Evolutionary conservation across 2,888 invertebrate species (phyloP).

Genomic region (Drosophila stalkeri): DNA sequence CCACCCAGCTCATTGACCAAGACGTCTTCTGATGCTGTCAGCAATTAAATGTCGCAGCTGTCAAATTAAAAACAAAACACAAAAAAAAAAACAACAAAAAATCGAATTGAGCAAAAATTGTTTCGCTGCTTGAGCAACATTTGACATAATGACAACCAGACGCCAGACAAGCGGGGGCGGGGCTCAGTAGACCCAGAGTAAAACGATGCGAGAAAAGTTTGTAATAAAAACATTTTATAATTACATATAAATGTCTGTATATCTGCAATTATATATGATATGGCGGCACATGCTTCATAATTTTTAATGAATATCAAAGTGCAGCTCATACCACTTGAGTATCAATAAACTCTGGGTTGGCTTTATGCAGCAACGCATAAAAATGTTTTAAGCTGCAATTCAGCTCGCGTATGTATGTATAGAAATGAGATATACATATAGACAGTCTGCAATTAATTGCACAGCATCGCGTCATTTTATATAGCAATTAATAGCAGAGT

Average conservation of each 20-base stretch:
- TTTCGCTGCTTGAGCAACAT: constrained; percentile 41
- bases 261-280: neutral
- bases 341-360: neutral
- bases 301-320: neutral
- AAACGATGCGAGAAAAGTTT: neutral
- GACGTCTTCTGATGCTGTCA: constrained; percentile 45
- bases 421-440: too few relatives aligned
- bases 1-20: neutral
- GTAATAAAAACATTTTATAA: neutral
- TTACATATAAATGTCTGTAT: neutral
- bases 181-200: neutral
- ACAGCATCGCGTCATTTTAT: too few relatives aligned
- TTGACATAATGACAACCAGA: constrained; percentile 22
- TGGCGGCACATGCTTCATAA: neutral
- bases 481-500: neutral
- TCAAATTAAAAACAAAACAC: constrained; percentile 53
- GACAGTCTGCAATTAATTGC: too few relatives aligned
- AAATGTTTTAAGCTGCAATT: neutral
- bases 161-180: neutral
- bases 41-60: constrained; percentile 68
- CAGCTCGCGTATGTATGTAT: neutral
- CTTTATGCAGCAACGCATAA: neutral
- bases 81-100: constrained; percentile 1
- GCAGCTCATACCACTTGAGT: neutral
- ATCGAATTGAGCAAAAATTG: constrained; percentile 50